phyloP scores from a whole-genome alignment of 2,888 invertebrate species.

The Microplitis deprimator region DNA sequence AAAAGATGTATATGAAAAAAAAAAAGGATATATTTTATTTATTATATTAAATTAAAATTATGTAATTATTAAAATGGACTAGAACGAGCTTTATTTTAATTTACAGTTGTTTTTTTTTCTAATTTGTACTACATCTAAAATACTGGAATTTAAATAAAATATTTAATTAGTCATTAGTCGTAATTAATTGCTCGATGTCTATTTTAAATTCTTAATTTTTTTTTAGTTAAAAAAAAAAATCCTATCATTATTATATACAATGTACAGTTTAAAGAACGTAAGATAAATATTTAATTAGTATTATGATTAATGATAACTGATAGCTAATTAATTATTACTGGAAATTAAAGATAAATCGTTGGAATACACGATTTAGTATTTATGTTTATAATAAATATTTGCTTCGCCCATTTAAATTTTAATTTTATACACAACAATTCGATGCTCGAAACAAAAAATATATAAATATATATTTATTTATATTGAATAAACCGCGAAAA shows the following conservation, averaged over 20 bases:
- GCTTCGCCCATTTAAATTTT: constrained; percentile 33
- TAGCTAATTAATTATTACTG: background rate
- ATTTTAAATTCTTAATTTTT: background rate
- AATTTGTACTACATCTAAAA: background rate
- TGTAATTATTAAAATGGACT: background rate
- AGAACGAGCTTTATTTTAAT: background rate
- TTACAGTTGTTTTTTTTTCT: too few relatives aligned
- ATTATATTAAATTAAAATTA: background rate
- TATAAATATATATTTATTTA: constrained; percentile 30
- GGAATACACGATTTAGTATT: constrained; percentile 4
- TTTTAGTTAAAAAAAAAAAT: background rate
- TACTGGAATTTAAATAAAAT: background rate
- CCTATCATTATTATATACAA: background rate
- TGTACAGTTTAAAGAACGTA: background rate
- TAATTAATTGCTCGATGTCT: background rate
- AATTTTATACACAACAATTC: constrained; percentile 31
- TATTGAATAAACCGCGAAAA: constrained; percentile 42
- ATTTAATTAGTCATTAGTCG: background rate
- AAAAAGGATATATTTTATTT: background rate
- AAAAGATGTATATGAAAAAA: background rate
- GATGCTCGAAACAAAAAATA: background rate
- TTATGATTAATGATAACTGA: background rate
- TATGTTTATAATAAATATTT: constrained; percentile 7
- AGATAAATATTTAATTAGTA: background rate
- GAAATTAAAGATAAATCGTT: background rate